Conservation (phyloP, 2,797 vertebrate species). For the Sebastes diaconus region DNA sequence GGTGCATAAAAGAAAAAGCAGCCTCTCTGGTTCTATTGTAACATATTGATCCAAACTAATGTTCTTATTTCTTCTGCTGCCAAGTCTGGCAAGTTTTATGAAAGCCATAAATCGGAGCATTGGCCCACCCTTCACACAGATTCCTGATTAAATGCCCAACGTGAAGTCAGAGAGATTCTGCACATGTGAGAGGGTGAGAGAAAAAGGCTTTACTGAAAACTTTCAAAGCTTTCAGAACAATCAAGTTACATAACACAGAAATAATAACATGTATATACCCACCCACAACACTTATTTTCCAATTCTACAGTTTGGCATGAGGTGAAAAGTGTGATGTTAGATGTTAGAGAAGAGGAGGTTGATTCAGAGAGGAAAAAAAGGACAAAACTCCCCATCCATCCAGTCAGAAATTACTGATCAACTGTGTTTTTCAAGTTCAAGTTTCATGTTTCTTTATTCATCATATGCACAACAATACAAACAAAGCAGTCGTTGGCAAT, state of each 20-base stretch:
- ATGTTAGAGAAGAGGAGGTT: neutral
- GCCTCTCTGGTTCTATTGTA: neutral
- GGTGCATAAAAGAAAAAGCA: neutral
- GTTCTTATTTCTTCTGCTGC: slow-evolving; percentile 1
- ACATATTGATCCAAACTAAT: neutral
- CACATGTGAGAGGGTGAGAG: neutral
- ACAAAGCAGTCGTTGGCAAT: too few species aligned
- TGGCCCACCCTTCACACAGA: neutral
- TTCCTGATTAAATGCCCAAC: neutral
- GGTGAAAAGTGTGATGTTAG: neutral
- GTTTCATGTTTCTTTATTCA: too few species aligned
- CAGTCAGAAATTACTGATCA: neutral
- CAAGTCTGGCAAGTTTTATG: neutral
- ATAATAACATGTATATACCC: neutral
- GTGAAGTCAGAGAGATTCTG: neutral
- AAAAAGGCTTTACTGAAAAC: neutral
- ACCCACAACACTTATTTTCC: neutral
- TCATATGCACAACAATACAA: too few species aligned
- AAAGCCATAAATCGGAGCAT: neutral
- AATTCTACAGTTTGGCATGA: neutral
- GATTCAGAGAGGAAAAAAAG: neutral
- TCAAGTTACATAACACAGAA: neutral
- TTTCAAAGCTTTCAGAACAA: neutral
- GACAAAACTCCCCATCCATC: neutral
- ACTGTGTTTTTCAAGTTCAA: neutral